phyloP scores from a whole-genome alignment of 2,797 vertebrate species.

The Pipistrellus nathusii region DNA sequence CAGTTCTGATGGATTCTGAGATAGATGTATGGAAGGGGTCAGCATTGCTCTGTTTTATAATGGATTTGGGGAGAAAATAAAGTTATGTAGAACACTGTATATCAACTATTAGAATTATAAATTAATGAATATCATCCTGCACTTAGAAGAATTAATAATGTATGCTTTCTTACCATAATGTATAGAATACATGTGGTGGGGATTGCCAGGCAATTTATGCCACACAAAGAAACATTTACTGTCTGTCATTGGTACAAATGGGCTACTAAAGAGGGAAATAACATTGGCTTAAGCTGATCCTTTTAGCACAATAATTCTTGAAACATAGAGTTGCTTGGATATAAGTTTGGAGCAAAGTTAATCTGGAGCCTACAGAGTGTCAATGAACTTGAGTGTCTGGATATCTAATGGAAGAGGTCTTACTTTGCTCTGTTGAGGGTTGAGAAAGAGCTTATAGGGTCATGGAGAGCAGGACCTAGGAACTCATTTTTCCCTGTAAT shows the following conservation, averaged over 20 bases:
- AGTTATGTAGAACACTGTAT: neutral
- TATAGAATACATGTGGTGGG: neutral
- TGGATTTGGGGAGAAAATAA: conserved; percentile 15
- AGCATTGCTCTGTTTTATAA: neutral
- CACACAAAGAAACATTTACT: conserved; percentile 21
- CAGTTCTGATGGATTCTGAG: neutral
- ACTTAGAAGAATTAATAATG: conserved; percentile 53
- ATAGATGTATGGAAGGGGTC: neutral
- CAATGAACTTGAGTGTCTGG: neutral
- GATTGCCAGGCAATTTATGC: neutral
- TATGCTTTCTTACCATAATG: neutral
- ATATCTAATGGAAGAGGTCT: neutral
- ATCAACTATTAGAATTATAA: conserved; percentile 46
- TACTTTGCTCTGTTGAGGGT: neutral
- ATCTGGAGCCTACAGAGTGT: neutral
- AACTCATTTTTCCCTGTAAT: neutral
- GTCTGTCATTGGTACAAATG: neutral
- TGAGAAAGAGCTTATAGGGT: neutral
- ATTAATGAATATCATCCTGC: conserved; percentile 37
- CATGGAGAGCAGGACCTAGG: neutral
- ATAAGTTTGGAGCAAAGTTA: conserved; percentile 34
- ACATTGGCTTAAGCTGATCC: neutral
- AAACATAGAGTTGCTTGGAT: neutral
- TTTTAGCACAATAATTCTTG: neutral
- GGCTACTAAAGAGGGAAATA: neutral